phyloP scores from a whole-genome alignment of 2,888 invertebrate species.

The Drosophila yooni region DNA sequence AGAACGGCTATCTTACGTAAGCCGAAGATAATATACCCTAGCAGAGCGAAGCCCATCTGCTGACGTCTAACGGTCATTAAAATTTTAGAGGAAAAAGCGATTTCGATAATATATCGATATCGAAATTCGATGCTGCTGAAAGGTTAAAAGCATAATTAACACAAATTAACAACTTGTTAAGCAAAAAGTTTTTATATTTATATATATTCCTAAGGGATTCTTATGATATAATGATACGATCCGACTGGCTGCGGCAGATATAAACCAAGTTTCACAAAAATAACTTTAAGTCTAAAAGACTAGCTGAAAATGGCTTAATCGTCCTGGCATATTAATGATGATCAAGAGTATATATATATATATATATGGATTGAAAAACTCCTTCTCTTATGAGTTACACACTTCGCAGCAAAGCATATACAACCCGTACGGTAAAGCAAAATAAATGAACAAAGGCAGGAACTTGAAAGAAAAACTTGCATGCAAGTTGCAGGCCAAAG shows the following conservation, averaged over 20 bases:
- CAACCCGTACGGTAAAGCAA: not conserved
- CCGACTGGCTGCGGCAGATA: not conserved
- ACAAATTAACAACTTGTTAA: too few species aligned
- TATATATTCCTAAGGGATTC: too few species aligned
- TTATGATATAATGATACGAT: not conserved
- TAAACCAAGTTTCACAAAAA: not conserved
- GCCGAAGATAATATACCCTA: not conserved
- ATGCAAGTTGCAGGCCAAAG: constrained; percentile 61
- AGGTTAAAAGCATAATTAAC: not conserved
- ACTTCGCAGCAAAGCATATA: not conserved
- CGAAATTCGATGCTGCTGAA: not conserved
- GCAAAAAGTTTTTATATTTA: too few species aligned
- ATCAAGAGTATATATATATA: not conserved
- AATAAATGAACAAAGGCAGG: not conserved
- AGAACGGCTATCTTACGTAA: not conserved
- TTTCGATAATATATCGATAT: not conserved
- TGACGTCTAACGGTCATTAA: not conserved
- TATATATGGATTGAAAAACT: not conserved
- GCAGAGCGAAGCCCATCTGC: not conserved
- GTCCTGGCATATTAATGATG: not conserved
- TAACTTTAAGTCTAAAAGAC: not conserved
- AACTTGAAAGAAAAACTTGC: constrained; percentile 63
- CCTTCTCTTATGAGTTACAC: not conserved
- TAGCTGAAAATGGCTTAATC: accelerated
- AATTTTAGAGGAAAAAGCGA: not conserved